These are phyloP conservation scores for Luperina testacea DNA, from an alignment of 2,888 invertebrate genomes.

Conservation along the genomic window DNA sequence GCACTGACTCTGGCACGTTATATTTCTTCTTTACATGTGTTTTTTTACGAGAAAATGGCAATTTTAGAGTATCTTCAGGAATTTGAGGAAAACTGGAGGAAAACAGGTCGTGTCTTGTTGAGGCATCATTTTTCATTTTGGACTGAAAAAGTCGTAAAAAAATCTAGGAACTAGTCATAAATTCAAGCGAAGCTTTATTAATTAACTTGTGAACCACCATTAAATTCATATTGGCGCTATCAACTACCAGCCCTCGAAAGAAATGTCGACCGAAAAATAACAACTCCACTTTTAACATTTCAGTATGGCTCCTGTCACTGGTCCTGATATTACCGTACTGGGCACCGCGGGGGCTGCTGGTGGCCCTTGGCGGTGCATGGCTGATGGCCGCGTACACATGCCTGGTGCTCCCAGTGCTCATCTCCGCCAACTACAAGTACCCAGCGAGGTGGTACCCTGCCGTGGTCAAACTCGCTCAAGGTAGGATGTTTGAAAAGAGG, in stretches of 20 bases:
- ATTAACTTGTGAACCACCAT: neutral
- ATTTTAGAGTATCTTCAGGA: neutral
- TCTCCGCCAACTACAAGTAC: slow-evolving; percentile 93
- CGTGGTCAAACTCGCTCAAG: slow-evolving; percentile 88
- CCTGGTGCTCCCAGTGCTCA: slow-evolving; percentile 92
- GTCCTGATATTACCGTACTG: slow-evolving; percentile 92
- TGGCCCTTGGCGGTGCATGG: slow-evolving; percentile 91
- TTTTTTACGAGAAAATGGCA: slow-evolving; percentile 40
- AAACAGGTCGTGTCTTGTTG: neutral
- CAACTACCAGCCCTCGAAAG: neutral
- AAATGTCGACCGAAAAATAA: neutral
- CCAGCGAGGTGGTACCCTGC: slow-evolving; percentile 91
- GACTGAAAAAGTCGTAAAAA: slow-evolving; percentile 1
- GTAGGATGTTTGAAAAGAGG: slow-evolving; percentile 78
- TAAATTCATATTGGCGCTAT: too few species aligned
- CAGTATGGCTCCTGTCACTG: slow-evolving; percentile 92
- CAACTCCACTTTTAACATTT: slow-evolving; percentile 68
- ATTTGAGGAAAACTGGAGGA: neutral
- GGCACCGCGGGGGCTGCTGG: slow-evolving; percentile 90
- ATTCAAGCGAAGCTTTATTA: neutral
- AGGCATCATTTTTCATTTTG: neutral
- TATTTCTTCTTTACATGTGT: slow-evolving; percentile 34
- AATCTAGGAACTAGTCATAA: neutral
- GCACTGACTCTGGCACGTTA: slow-evolving; percentile 53
- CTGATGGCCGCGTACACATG: slow-evolving; percentile 92